phyloP scores from a whole-genome alignment of 2,888 invertebrate genomes.

The Thalpophila matura region DNA sequence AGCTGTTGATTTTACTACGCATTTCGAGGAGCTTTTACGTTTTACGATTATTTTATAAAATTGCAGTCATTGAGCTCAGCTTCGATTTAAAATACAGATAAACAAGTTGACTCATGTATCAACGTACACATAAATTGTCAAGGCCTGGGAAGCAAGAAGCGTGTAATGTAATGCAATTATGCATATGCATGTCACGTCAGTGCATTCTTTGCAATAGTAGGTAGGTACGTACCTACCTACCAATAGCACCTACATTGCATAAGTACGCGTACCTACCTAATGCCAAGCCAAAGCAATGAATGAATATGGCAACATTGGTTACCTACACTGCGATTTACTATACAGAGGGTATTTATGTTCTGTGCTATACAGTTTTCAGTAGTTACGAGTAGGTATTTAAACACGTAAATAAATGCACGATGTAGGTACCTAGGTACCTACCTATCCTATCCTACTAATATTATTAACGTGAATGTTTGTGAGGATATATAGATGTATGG shows the following conservation, averaged over 20 bases:
- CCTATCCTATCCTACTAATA: too few species aligned
- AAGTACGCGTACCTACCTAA: constrained; percentile 16
- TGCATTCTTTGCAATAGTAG: constrained; percentile 60
- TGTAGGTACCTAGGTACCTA: too few species aligned
- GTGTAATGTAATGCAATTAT: constrained; percentile 68
- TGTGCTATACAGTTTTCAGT: too few species aligned
- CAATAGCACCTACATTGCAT: too few species aligned
- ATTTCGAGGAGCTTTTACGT: constrained; percentile 72
- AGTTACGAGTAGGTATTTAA: too few species aligned
- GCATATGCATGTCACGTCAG: constrained; percentile 73
- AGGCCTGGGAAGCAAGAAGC: constrained; percentile 54
- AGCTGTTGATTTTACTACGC: constrained; percentile 63
- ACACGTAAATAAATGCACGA: too few species aligned
- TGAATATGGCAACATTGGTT: too few species aligned
- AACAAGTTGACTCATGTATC: constrained; percentile 76
- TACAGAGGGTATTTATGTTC: too few species aligned
- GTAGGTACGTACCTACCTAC: constrained; percentile 16
- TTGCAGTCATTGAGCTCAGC: constrained; percentile 75
- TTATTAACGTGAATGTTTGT: too few species aligned
- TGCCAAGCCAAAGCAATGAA: constrained; percentile 21
- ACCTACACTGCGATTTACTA: too few species aligned
- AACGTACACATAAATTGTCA: constrained; percentile 45
- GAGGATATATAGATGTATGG: too few species aligned
- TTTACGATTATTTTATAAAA: constrained; percentile 81
- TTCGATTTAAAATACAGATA: constrained; percentile 70